These are phyloP conservation scores for Aphis craccivora DNA, from an alignment of 1,140 invertebrate species.

Conservation along the genomic window DNA sequence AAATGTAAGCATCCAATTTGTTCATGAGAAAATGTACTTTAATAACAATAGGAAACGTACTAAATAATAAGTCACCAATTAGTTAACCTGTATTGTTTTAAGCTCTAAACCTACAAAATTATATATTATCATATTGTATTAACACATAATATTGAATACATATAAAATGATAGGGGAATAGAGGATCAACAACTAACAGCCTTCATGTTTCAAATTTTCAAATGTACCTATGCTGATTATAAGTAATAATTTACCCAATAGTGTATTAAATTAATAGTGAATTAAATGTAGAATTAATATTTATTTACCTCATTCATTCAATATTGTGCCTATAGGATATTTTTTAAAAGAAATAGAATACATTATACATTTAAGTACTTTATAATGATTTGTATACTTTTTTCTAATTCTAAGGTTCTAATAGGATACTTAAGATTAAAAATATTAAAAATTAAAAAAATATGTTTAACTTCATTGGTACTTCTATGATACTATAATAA, in stretches of 20 bases:
- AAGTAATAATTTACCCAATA: too few relatives aligned
- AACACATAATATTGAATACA: too few relatives aligned
- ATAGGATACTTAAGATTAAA: too few relatives aligned
- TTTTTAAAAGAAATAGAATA: too few relatives aligned
- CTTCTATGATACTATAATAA: too few relatives aligned
- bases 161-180: neutral
- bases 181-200: neutral
- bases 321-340: neutral
- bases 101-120: neutral
- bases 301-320: neutral
- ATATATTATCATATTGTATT: neutral
- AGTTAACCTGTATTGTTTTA: neutral
- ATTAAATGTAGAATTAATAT: neutral
- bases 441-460: too few relatives aligned
- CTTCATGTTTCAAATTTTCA: neutral
- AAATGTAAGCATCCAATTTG: conserved; percentile 70
- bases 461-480: too few relatives aligned
- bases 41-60: neutral
- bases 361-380: too few relatives aligned
- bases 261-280: neutral
- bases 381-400: too few relatives aligned
- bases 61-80: neutral
- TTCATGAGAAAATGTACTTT: neutral
- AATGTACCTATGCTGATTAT: too few relatives aligned
- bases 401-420: too few relatives aligned